Evolutionary conservation across 30 jellyfish, hydroid and myxozoan genomes (phyloP).

Genomic region (Aurelia coerulea): DNA sequence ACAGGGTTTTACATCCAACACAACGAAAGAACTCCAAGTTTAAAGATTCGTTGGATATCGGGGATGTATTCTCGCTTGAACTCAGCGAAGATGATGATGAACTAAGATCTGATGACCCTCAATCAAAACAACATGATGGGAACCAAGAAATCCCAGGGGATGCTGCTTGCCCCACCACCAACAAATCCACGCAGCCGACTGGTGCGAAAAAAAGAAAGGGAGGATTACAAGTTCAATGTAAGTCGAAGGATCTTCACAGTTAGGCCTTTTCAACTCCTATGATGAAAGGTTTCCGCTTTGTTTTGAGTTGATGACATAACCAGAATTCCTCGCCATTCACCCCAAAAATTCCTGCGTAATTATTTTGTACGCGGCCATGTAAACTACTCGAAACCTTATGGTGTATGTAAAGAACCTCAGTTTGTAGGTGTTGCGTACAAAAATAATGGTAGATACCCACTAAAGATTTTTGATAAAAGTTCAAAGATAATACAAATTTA

Average conservation of each 20-base stretch:
- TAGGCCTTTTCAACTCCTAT: no score
- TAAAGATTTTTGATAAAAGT: no score
- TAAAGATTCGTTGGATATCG: constrained; percentile 14
- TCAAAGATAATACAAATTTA: no score
- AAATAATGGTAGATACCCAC: no score
- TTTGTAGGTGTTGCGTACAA: no score
- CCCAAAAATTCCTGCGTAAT: no score
- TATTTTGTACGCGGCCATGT: no score
- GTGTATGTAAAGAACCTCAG: no score
- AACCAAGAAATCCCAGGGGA: constrained; percentile 34
- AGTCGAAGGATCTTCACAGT: constrained; percentile 23
- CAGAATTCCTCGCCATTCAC: no score
- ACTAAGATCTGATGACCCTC: neutral
- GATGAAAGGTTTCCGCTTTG: no score
- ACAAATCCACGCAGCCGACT: constrained; percentile 67
- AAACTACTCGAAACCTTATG: no score
- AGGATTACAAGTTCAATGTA: constrained; percentile 65
- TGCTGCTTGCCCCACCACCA: constrained; percentile 28
- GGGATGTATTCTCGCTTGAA: constrained; percentile 5
- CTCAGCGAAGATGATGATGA: neutral
- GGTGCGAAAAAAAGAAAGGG: constrained; percentile 76
- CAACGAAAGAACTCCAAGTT: constrained; percentile 6
- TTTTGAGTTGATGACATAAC: no score
- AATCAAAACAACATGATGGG: constrained; percentile 24
- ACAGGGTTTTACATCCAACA: neutral